These are phyloP conservation scores for Styela plicata DNA, from an alignment of 23 tunicate genomes.

Conservation along the genomic window DNA sequence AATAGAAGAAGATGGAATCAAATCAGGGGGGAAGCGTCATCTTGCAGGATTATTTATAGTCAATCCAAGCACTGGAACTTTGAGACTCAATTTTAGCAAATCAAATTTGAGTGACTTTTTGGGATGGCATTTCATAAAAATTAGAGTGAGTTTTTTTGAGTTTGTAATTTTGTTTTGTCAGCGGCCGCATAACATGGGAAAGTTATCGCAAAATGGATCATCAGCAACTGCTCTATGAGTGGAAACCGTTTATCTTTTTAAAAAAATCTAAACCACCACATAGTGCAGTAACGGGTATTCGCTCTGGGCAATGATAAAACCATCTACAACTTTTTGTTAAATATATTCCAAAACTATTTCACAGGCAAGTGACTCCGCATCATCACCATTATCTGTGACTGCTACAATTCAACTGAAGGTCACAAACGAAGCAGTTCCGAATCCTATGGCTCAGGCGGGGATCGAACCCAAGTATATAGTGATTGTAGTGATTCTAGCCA, in stretches of 20 bases:
- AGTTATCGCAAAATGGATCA: no score
- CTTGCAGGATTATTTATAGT: slow-evolving; percentile 33
- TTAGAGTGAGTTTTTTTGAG: slow-evolving; percentile 57
- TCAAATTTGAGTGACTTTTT: slow-evolving; percentile 28
- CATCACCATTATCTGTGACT: slow-evolving; percentile 25
- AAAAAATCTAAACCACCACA: no score
- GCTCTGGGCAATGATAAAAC: no score
- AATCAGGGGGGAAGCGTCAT: background rate
- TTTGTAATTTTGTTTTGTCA: no score
- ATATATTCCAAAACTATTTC: background rate
- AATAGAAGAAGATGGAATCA: slow-evolving; percentile 29
- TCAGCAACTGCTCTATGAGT: no score
- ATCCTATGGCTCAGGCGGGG: slow-evolving; percentile 15
- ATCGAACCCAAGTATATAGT: slow-evolving; percentile 15
- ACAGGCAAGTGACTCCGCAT: slow-evolving; percentile 60
- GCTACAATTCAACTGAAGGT: slow-evolving; percentile 41
- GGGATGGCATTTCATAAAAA: slow-evolving; percentile 29
- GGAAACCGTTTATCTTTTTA: no score
- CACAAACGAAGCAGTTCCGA: slow-evolving; percentile 28
- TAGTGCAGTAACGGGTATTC: no score
- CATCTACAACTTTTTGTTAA: no score
- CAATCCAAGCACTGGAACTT: slow-evolving; percentile 44
- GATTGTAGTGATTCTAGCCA: slow-evolving; percentile 33
- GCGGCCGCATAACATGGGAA: no score
- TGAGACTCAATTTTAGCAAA: slow-evolving; percentile 54